These are phyloP conservation scores for Stenodera caucasica DNA, from an alignment of 2,888 invertebrate species.

Conservation along the genomic window DNA sequence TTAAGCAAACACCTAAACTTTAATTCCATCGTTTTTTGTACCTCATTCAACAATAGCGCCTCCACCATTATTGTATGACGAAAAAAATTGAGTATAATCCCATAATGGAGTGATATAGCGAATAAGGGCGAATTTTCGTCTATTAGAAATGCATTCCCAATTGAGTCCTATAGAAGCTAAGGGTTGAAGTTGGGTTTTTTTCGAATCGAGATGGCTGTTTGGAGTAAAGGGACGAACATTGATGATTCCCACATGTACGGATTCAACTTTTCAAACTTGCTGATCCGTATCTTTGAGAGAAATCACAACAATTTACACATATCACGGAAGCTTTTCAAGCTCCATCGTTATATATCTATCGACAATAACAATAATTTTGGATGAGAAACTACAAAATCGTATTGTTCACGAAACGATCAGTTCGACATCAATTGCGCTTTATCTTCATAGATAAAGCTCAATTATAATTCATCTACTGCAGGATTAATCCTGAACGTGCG, in stretches of 20 bases:
- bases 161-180: neutral
- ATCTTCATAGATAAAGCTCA: neutral
- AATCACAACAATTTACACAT: constrained; percentile 6
- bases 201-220: neutral
- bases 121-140: too few relatives aligned
- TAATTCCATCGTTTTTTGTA: too few relatives aligned
- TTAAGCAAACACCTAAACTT: neutral
- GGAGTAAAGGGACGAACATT: constrained; percentile 1
- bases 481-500: neutral
- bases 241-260: constrained; percentile 9
- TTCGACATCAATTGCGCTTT: neutral
- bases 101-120: neutral
- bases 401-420: too few relatives aligned
- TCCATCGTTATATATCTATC: neutral
- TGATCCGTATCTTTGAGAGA: neutral
- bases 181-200: constrained; percentile 5
- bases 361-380: neutral
- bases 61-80: too few relatives aligned
- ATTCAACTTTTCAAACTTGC: constrained; percentile 11
- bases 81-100: too few relatives aligned
- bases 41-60: too few relatives aligned
- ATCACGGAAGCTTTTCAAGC: neutral
- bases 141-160: constrained; percentile 2
- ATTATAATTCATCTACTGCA: neutral
- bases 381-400: too few relatives aligned